Evolutionary conservation across 1,140 invertebrate genomes (phyloP), one percentile per base, ranked within the genome.

Genomic region (Nomia melanderi): DNA sequence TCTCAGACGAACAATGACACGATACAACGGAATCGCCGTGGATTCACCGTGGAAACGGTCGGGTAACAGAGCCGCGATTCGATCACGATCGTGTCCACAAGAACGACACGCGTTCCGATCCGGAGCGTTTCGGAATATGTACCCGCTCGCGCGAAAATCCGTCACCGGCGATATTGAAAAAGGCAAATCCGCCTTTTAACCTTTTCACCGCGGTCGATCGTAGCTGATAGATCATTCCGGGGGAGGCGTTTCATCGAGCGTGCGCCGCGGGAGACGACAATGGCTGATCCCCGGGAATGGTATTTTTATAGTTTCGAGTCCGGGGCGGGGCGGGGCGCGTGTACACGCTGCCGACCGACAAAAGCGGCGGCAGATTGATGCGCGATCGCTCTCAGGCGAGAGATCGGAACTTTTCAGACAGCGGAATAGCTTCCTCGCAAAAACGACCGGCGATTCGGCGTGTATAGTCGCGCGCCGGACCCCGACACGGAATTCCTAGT

Each of bases 311-410:
- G 82, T 81, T 81, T 78, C 50, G 74, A n/a, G 41, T 31, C 54
- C 23, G 25, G n/a, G 39, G 27, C 25, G 54, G 50, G 66, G 31
- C n/a, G 23, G 31, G 8, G 47, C 56, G 65, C 44, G n/a, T 57
- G 27, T 75, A 80, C 53, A 63, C 56, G 69, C 69, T 82, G 74
- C 50, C 50, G 70, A n/a, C 33, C 33, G 69, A 82, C 82, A 84
- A 85, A 84, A 81, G 83, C 78, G n/a, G 33, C 72, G 44, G 36
- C 76, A 84, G 83, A 84, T 84, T 84, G 82, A 84, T 78, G 82
- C 73, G 59, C 74, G 82, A 84, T 84, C 75, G 83, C 78, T 81
- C 78, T 74, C 54, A 50, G 72, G 31, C 70, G 64, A 56, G 62
- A 78, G 74, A 73, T 62, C 41, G 54, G 29, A 84, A 77, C 82